Conservation (phyloP, 2,797 vertebrate species). For the Halcyon leucocephala region DNA sequence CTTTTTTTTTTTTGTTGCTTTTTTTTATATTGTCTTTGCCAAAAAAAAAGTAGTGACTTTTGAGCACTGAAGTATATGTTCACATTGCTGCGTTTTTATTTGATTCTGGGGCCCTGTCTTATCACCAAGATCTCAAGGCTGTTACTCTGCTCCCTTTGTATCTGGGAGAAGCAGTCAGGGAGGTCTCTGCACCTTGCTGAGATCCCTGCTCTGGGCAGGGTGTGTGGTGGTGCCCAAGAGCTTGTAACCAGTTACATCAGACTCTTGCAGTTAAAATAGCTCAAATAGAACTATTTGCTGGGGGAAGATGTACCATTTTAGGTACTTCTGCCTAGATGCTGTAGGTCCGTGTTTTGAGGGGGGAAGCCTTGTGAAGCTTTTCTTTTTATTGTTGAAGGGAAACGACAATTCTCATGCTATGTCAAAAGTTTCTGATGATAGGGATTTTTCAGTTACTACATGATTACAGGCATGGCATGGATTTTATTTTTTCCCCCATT, state of each 20-base stretch:
- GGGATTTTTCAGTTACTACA: neutral
- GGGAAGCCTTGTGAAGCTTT: neutral
- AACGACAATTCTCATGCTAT: neutral
- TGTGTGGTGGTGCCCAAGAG: neutral
- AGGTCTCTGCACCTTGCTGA: accelerated
- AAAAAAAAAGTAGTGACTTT: constrained; percentile 38
- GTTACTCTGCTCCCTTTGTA: neutral
- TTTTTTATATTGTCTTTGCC: constrained; percentile 35
- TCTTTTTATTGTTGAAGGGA: constrained; percentile 26
- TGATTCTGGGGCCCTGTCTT: neutral
- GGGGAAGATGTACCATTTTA: neutral
- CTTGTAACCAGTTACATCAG: neutral
- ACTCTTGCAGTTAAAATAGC: constrained; percentile 5
- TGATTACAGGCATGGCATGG: neutral
- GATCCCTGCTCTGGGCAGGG: neutral
- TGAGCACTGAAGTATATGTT: constrained; percentile 8
- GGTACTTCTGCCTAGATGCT: neutral
- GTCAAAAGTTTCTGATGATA: neutral
- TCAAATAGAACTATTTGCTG: constrained; percentile 32
- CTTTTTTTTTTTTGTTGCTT: neutral
- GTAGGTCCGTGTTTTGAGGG: neutral
- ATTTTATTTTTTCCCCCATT: accelerated
- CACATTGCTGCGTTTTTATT: neutral
- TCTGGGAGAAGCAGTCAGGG: neutral
- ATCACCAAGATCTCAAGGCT: neutral